These are phyloP conservation scores for Lycaena phlaeas DNA, from an alignment of 2,888 invertebrate species.

Conservation along the genomic window DNA sequence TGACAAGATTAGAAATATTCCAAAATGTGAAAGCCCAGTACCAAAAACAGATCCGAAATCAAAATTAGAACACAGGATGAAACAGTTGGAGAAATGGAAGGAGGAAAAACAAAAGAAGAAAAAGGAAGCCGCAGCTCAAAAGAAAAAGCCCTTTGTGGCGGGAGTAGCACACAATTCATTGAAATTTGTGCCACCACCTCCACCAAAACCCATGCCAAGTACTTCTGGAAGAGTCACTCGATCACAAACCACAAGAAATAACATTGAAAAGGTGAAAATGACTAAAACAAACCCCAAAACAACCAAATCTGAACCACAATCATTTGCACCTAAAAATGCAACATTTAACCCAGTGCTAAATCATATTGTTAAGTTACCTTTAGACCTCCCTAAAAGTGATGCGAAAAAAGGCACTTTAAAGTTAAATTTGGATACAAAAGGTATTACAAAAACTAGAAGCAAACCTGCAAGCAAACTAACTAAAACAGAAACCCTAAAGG, in stretches of 20 bases:
- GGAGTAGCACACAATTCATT: constrained; percentile 38
- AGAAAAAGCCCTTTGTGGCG: constrained; percentile 52
- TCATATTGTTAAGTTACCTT: constrained; percentile 29
- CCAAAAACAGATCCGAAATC: constrained; percentile 19
- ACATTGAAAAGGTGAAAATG: constrained; percentile 12
- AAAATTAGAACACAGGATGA: constrained; percentile 39
- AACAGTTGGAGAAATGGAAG: constrained; percentile 57
- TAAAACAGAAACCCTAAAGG: constrained; percentile 16
- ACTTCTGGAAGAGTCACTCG: constrained; percentile 49
- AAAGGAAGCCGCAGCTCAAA: constrained; percentile 35
- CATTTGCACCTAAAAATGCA: constrained; percentile 72
- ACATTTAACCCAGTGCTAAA: constrained; percentile 57
- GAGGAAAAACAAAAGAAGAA: constrained; percentile 51
- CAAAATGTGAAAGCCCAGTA: constrained; percentile 30
- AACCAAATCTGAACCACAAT: constrained; percentile 34
- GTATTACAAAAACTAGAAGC: constrained; percentile 17
- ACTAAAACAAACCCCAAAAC: constrained; percentile 12
- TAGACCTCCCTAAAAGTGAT: constrained; percentile 18
- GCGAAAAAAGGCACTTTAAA: background rate
- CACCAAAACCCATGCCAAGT: constrained; percentile 34
- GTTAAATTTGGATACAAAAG: constrained; percentile 20
- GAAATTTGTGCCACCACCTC: constrained; percentile 40
- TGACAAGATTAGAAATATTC: constrained; percentile 42
- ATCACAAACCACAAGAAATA: constrained; percentile 35
- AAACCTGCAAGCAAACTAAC: constrained; percentile 12